Evolutionary conservation across 2,113 vertebrate genomes (phyloP).

Genomic region (Anhinga rufa): DNA sequence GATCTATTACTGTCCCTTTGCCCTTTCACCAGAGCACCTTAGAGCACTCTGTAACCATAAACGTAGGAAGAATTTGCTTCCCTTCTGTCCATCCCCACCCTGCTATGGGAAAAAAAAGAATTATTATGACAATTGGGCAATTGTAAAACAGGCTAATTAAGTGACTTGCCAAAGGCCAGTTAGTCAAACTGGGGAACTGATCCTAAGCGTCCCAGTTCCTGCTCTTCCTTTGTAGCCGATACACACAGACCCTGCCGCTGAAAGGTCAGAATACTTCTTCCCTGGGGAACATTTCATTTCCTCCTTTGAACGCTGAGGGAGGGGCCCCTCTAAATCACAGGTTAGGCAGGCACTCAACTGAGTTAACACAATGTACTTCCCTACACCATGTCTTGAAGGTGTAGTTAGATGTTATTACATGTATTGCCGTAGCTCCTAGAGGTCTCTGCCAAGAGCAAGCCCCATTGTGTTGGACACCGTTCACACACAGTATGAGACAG

Average conservation of each 20-base stretch:
- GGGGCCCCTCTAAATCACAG: slow-evolving; percentile 58
- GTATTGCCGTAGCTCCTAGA: slow-evolving; percentile 22
- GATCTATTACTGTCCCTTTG: not conserved
- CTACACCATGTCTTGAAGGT: slow-evolving; percentile 42
- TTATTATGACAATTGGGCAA: slow-evolving; percentile 40
- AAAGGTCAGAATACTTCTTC: slow-evolving; percentile 29
- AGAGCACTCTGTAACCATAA: slow-evolving; percentile 1
- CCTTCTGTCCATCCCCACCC: slow-evolving; percentile 27
- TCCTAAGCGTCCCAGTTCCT: not conserved
- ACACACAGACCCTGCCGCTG: not conserved
- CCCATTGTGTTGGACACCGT: slow-evolving; percentile 24
- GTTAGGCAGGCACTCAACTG: slow-evolving; percentile 29
- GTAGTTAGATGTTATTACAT: slow-evolving; percentile 55
- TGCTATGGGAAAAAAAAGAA: slow-evolving; percentile 34
- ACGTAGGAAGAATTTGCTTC: slow-evolving; percentile 33
- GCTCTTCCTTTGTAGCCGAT: not conserved
- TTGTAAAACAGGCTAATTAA: slow-evolving; percentile 29
- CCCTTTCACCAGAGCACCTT: slow-evolving; percentile 6
- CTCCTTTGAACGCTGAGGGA: slow-evolving; percentile 44
- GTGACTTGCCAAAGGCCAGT: slow-evolving; percentile 41
- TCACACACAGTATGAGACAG: slow-evolving; percentile 49
- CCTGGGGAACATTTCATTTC: slow-evolving; percentile 57
- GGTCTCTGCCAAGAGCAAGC: slow-evolving; percentile 51
- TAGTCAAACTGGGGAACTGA: not conserved
- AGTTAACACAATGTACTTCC: slow-evolving; percentile 36